These are phyloP conservation scores for Poicephalus meyeri DNA, from an alignment of 2,113 vertebrate genomes.

Conservation along the genomic window DNA sequence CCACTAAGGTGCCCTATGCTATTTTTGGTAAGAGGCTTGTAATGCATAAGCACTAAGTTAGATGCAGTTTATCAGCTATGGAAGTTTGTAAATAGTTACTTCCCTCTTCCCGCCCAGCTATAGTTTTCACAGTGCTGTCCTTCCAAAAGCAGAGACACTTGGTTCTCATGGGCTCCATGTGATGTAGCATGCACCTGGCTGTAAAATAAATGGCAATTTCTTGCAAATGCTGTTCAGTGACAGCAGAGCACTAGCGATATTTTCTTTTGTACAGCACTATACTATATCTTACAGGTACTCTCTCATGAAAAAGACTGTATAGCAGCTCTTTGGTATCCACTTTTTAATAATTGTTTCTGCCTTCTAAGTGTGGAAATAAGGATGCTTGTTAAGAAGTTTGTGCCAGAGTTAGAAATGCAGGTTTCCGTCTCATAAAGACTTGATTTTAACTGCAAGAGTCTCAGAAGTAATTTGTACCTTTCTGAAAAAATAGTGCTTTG, in stretches of 20 bases:
- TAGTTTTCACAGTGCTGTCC: background rate
- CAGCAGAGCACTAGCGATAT: background rate
- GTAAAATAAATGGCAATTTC: background rate
- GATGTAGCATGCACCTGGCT: background rate
- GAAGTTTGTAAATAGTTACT: background rate
- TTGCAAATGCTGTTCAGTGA: background rate
- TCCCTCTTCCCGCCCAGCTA: rapidly evolving
- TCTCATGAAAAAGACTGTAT: background rate
- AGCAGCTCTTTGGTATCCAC: rapidly evolving
- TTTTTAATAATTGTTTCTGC: background rate
- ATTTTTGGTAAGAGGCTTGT: background rate
- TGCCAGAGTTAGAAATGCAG: background rate
- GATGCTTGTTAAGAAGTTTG: background rate
- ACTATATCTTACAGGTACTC: rapidly evolving
- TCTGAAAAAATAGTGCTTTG: background rate
- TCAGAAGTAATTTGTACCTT: background rate
- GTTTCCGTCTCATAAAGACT: background rate
- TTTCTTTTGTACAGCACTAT: background rate
- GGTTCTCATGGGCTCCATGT: background rate
- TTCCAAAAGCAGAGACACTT: background rate
- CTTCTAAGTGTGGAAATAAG: background rate
- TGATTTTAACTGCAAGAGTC: background rate
- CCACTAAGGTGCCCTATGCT: background rate
- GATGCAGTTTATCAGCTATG: background rate
- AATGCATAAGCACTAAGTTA: background rate